Evolutionary conservation across 2,797 vertebrate species (phyloP), one percentile per base, ranked within the genome.

Genomic region (Rhinella marina): DNA sequence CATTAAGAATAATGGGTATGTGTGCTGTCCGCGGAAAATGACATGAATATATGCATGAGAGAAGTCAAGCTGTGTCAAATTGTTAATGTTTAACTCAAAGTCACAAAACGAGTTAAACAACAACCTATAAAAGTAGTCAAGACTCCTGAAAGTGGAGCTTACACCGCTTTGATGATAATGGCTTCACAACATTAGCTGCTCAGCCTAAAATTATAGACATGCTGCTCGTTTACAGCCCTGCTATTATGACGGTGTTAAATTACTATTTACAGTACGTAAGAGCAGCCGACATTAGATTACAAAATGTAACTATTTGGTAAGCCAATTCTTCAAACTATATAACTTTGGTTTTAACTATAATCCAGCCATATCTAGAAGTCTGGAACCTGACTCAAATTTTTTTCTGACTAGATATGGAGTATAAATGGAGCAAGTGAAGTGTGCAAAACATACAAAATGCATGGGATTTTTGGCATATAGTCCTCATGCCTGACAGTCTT

Each of bases 101-200:
- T 86, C 80, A 86, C 29, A 86, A 86, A 86, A 77, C 85, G 57
- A 83, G 88, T 86, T 86, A 86, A 82, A 77, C 88, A 81, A 73
- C 88, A 82, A 77, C 79, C 32, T 72, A 66, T 32, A 70, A 64
- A 68, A 57, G 87, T 41, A 73, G 76, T 70, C 16, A 85, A 59
- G 50, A 59, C 80, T 87, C 21, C 23, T 78, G 48, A 75, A 76
- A 62, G 84, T 85, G 76, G 48, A 72, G 66, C 62, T 77, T 70
- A 72, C 16, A 80, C 62, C 32, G 19, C 68, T 81, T 86, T 88
- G 83, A 82, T 73, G 83, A 41, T 76, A 54, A 81, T 23, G 9
- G 17, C 82, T 61, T 75, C 23, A 81, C 13, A 84, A 62, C 59
- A 59, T 23, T 29, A 32, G 13, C 83, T 62, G 87, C 56, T 85